Conservation (phyloP, 2,888 invertebrate genomes). For the Thelaira solivaga region DNA sequence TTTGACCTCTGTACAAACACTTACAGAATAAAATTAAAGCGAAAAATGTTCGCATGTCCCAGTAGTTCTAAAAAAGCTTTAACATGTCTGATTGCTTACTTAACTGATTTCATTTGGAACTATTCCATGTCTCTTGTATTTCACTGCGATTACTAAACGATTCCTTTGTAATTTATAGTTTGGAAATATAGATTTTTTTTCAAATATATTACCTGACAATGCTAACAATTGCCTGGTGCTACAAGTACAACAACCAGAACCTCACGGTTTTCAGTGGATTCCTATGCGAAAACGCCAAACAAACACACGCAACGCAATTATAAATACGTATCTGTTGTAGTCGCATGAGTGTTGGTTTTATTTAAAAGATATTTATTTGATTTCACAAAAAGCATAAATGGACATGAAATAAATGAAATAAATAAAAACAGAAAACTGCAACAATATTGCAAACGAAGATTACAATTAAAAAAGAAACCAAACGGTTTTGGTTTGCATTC, state of each 20-base stretch:
- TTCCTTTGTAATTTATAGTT: too few species aligned
- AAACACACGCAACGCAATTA: slow-evolving; percentile 43
- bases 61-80: too few species aligned
- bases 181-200: too few species aligned
- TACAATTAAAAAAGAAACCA: background rate
- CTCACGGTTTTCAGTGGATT: background rate
- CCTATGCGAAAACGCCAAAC: slow-evolving; percentile 8
- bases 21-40: background rate
- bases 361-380: slow-evolving; percentile 58
- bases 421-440: slow-evolving; percentile 7
- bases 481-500: slow-evolving; percentile 2
- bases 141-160: too few species aligned
- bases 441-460: slow-evolving; percentile 23
- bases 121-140: too few species aligned
- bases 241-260: too few species aligned
- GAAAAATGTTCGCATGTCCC: too few species aligned
- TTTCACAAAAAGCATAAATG: slow-evolving; percentile 6
- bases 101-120: too few species aligned
- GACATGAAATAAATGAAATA: slow-evolving; percentile 15
- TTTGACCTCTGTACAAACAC: slow-evolving; percentile 47
- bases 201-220: too few species aligned
- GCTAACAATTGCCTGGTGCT: too few species aligned
- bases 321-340: slow-evolving; percentile 9
- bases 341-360: slow-evolving; percentile 33
- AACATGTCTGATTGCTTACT: too few species aligned